Evolutionary conservation across 2,888 invertebrate genomes (phyloP), one percentile per base, ranked within the genome.

Genomic region (Chloromyia formosa): DNA sequence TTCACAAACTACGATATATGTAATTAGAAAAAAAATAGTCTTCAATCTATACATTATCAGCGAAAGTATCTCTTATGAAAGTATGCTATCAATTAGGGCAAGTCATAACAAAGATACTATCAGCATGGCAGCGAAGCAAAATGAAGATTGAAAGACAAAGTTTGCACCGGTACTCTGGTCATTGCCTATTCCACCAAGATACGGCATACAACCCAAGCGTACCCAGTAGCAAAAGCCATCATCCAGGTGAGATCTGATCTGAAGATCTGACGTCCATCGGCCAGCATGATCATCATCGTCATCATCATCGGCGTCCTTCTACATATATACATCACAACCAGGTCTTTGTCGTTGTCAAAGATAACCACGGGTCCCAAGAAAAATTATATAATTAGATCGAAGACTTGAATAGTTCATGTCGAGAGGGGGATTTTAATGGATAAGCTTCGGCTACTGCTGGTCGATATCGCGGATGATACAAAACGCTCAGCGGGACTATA

Each of bases 61-160:
- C 66, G 22, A 49, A 66, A 66, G 49, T 49, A 66, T 66, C 66
- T 49, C 22, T 66, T 58, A 58, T 56, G 40, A 20, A 40, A 27
- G 23, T 71, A 64, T 73, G 2, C 73, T 73, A 73, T 74, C 74
- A 74, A 74, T 74, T 64, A 74, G 62, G 60, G 58, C 71, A 64
- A 61, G 61, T 49, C 62, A 64, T 62, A 64, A 35, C 64, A 53
- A 35, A 62, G 74, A 74, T 74, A 61, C 54, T 54, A 74, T 74
- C 74, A 16, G 45, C 16, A 20, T 71, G 4, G 22, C 35, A 49
- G 53, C 49, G 23, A 64, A 53, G 35, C 64, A 20, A 20, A 74
- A 74, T 64, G 53, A 62, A 45, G 27, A 35, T 12, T 49, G 49
- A n/a, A 49, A n/a, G 12, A 49, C 49, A 12, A 35, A 49, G 12